Evolutionary conservation across 2,888 invertebrate species (phyloP).

Genomic region (Ormyrus nitidulus): DNA sequence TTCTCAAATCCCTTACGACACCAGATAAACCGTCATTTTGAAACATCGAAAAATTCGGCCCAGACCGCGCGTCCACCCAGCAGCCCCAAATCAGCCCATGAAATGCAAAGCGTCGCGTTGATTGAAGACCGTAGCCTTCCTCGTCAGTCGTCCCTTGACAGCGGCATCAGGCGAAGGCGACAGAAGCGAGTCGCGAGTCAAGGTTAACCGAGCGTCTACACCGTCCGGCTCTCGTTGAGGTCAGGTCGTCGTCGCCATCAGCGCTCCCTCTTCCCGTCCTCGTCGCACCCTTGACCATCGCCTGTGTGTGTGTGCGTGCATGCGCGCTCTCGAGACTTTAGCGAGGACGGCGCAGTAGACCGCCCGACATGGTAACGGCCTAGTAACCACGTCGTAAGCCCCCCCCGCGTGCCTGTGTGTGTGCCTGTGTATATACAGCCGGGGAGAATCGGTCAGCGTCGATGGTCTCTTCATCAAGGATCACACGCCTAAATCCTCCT

Average conservation of each 20-base stretch:
- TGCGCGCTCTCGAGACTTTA: too few species aligned
- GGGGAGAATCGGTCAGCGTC: conserved; percentile 55
- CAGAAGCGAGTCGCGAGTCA: conserved; percentile 34
- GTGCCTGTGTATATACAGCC: conserved; percentile 41
- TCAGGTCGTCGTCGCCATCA: conserved; percentile 1
- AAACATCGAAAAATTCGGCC: too few species aligned
- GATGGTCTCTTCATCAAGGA: conserved; percentile 70
- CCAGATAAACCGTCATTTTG: too few species aligned
- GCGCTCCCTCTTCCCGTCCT: background rate
- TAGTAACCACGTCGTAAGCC: conserved; percentile 71
- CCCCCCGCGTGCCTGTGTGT: conserved; percentile 15
- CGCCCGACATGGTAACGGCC: conserved; percentile 65
- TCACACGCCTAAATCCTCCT: conserved; percentile 67
- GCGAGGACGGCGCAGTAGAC: background rate
- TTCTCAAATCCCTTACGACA: too few species aligned
- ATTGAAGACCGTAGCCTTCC: too few species aligned
- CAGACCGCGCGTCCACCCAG: too few species aligned
- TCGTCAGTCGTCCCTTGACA: too few species aligned
- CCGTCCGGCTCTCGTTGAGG: conserved; percentile 53
- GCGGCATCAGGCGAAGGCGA: background rate
- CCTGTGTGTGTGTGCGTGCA: background rate
- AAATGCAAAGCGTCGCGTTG: too few species aligned
- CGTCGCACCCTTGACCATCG: background rate
- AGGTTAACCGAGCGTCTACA: conserved; percentile 58
- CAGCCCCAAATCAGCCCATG: too few species aligned